A percentile compares a stretch with the other conserved stretches of the same genome.
phyloP scores from a whole-genome alignment of 2,113 vertebrate species.

The Microcebus jonahi region DNA sequence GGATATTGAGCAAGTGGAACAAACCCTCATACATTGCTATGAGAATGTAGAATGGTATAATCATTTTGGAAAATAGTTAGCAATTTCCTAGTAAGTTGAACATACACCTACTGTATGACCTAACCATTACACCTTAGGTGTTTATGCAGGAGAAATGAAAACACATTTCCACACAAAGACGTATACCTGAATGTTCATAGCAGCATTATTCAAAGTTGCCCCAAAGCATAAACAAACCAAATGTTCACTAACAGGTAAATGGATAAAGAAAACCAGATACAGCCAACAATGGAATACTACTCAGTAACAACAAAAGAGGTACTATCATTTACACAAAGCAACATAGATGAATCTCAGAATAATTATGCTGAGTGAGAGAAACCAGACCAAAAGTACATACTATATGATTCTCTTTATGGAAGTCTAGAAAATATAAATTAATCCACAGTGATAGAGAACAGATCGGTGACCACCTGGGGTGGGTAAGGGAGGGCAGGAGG shows the following conservation, averaged over 20 bases:
- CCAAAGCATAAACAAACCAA: neutral
- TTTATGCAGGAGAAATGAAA: slow-evolving; percentile 23
- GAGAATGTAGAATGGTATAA: neutral
- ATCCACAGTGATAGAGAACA: neutral
- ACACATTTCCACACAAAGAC: neutral
- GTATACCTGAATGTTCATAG: neutral
- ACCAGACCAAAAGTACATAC: neutral
- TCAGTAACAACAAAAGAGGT: neutral
- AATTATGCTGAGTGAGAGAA: neutral
- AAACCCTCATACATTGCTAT: neutral
- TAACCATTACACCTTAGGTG: neutral
- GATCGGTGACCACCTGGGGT: too few relatives aligned
- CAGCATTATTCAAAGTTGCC: neutral
- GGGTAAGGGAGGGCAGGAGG: neutral
- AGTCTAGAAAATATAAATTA: neutral
- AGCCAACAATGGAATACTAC: neutral
- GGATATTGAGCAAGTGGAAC: neutral
- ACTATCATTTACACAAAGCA: neutral
- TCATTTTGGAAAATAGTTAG: neutral
- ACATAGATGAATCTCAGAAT: neutral
- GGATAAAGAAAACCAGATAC: neutral
- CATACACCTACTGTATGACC: neutral
- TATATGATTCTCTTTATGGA: neutral
- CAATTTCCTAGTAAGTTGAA: neutral
- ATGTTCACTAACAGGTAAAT: neutral